Evolutionary conservation across 2,113 vertebrate species (phyloP), one percentile per base, ranked within the genome.

Genomic region (Silurus asotus): DNA sequence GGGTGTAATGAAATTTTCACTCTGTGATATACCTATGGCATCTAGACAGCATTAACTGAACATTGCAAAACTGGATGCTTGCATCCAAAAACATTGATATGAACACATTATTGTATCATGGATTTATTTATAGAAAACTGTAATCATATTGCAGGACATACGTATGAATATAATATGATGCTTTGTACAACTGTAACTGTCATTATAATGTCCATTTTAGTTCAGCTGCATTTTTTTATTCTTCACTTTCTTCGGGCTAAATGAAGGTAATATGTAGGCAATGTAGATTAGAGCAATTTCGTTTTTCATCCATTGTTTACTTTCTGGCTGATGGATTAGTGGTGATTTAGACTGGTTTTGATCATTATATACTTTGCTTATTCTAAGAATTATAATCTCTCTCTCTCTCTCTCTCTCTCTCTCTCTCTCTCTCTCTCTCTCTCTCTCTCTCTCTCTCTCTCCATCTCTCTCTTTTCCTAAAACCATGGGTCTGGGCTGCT

Each of bases 401-500:
- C 37, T 10, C 13, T 15, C 1, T 28, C 64, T 67, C 10, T 19
- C 5, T 70, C 37, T 45, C 65, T 72, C 37, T 72, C 70, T 49
- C 45, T 74, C 70, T 51, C 23, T 51, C 45, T 72, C 69, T 72
- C n/a, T 72, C 37, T 20, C 45, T 74, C 48, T 72, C 37, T 49
- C 48, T 74, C 15, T 49, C 45, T 80, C 59, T 88, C 62, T 58
- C 64, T n/a, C 64, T 70, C 7, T 70, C 51, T 64, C n/a, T 61
- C 11, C 56, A n/a, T 72, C 14, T 76, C 25, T 65, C 45, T 78
- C 37, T 65, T 55, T 78, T 37, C 85, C 59, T 70, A 28, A 87
- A 81, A 78, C n/a, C 48, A 85, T 87, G 81, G 53, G 81, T 17
- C 75, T 81, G 51, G n/a, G 15, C 64, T 37, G 65, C 51, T 70